phyloP scores from a whole-genome alignment of 1,140 invertebrate genomes.

The Copidosoma floridanum region DNA sequence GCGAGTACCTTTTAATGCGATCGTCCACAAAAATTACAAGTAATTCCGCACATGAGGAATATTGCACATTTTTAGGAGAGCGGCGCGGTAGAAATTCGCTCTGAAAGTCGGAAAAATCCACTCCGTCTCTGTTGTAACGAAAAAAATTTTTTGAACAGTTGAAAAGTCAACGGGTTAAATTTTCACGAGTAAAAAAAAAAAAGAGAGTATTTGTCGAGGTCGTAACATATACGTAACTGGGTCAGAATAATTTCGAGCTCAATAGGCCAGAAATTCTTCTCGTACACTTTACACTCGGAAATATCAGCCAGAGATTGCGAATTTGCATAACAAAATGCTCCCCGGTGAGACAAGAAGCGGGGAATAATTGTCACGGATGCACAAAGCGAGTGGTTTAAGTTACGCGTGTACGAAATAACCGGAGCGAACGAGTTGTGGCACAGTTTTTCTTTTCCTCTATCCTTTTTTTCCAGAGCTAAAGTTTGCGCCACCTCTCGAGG shows the following conservation, averaged over 20 bases:
- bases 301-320: too few relatives aligned
- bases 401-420: conserved; percentile 4
- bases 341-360: too few relatives aligned
- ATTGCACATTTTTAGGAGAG: too few relatives aligned
- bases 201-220: neutral
- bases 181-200: neutral
- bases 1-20: too few relatives aligned
- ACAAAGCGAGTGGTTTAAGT: neutral
- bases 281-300: neutral
- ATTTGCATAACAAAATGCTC: conserved; percentile 13
- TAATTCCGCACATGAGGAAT: too few relatives aligned
- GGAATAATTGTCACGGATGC: conserved; percentile 5
- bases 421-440: conserved; percentile 9
- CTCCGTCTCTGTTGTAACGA: too few relatives aligned
- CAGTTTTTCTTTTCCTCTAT: conserved; percentile 29
- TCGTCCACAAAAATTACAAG: too few relatives aligned
- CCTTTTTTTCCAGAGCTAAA: conserved; percentile 42
- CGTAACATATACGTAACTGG: neutral
- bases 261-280: neutral
- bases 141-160: too few relatives aligned
- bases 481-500: conserved; percentile 47
- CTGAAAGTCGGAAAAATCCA: too few relatives aligned
- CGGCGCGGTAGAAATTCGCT: too few relatives aligned
- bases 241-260: conserved; percentile 4
- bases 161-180: too few relatives aligned